Evolutionary conservation across 2,888 invertebrate species (phyloP).

Genomic region (Drosophila birchii): DNA sequence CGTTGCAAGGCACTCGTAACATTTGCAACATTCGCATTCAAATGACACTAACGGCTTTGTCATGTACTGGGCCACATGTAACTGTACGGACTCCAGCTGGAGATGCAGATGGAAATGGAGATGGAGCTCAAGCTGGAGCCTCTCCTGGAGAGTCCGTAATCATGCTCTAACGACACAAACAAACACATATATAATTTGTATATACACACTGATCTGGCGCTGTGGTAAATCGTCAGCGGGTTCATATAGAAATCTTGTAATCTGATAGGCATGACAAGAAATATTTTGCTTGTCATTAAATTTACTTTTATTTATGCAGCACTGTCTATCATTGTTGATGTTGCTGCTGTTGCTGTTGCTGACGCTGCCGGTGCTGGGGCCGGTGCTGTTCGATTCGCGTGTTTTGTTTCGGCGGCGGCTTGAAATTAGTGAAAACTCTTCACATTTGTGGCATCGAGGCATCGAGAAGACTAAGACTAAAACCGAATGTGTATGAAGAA

Average conservation of each 20-base stretch:
- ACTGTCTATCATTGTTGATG: constrained; percentile 67
- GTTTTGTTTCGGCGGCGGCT: constrained; percentile 75
- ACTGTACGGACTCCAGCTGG: constrained; percentile 25
- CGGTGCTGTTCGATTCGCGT: constrained; percentile 62
- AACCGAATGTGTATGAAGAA: constrained; percentile 41
- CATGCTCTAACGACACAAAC: constrained; percentile 75
- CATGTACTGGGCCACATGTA: constrained; percentile 55
- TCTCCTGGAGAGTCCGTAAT: constrained; percentile 71
- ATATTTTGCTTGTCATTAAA: constrained; percentile 81
- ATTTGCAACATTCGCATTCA: constrained; percentile 66
- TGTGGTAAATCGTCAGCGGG: constrained; percentile 63
- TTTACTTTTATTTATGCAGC: constrained; percentile 81
- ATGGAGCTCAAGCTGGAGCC: constrained; percentile 3
- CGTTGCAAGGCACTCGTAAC: constrained; percentile 55
- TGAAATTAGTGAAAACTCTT: constrained; percentile 78
- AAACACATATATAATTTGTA: constrained; percentile 42
- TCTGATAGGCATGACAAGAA: constrained; percentile 81
- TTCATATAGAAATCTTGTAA: constrained; percentile 79
- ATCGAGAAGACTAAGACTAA: constrained; percentile 46
- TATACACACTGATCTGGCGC: constrained; percentile 47
- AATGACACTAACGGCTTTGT: constrained; percentile 80
- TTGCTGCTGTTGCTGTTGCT: constrained; percentile 41
- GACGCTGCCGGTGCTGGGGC: constrained; percentile 10
- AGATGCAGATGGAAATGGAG: constrained; percentile 5
- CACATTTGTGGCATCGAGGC: constrained; percentile 59